A percentile compares a stretch with the other conserved stretches of the same genome.
These are phyloP conservation scores for Megalops cyprinoides DNA, from an alignment of 2,797 vertebrate genomes.

Conservation along the genomic window DNA sequence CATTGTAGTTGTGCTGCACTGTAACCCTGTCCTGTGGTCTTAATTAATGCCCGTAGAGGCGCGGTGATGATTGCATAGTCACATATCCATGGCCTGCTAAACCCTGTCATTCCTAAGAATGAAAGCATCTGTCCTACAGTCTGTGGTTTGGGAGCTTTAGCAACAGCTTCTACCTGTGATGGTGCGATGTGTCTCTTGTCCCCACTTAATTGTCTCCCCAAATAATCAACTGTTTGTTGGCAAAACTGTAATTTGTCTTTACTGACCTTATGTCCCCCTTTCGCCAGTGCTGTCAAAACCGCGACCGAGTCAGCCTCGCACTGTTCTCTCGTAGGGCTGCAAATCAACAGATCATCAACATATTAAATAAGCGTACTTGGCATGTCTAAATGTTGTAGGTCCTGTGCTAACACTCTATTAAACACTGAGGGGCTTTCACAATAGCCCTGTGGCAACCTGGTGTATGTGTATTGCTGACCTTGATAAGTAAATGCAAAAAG, in stretches of 20 bases:
- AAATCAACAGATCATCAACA: slow-evolving; percentile 29
- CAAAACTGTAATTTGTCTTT: slow-evolving; percentile 19
- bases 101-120: slow-evolving; percentile 29
- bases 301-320: neutral
- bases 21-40: neutral
- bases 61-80: slow-evolving; percentile 28
- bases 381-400: no score
- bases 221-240: slow-evolving; percentile 4
- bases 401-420: neutral
- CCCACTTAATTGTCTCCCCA: neutral
- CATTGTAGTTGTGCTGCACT: neutral
- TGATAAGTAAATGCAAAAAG: slow-evolving; percentile 30
- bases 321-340: neutral
- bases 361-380: slow-evolving; percentile 14
- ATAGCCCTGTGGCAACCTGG: slow-evolving; percentile 18
- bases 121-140: slow-evolving; percentile 20
- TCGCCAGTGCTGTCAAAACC: neutral
- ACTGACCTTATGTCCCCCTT: neutral
- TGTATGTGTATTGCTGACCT: slow-evolving; percentile 20
- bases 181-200: neutral
- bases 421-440: slow-evolving; percentile 3
- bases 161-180: slow-evolving; percentile 17
- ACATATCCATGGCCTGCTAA: neutral
- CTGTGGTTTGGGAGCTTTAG: neutral
- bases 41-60: neutral